Percentiles rank a stretch among this genome's conserved stretches.
phyloP scores from a whole-genome alignment of 2,888 invertebrate species.

The Ecliptopera silaceata region DNA sequence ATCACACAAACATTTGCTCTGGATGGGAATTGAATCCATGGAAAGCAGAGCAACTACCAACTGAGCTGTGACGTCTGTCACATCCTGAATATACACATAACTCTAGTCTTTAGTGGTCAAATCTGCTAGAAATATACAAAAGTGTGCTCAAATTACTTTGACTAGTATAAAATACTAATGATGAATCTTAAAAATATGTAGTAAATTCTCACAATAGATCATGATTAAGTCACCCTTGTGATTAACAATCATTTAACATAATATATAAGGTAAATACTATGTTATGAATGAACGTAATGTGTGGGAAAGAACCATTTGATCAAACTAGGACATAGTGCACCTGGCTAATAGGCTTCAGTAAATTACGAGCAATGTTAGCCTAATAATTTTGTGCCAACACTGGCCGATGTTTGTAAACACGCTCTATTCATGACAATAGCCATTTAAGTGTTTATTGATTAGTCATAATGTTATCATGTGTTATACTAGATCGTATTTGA shows the following conservation, averaged over 20 bases:
- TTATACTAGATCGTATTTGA: slow-evolving; percentile 7
- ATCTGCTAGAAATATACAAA: not conserved
- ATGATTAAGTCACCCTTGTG: not conserved
- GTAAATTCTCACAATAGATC: not conserved
- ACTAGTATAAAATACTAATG: not conserved
- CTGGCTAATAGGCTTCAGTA: slow-evolving; percentile 6
- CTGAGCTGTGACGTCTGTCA: too few relatives aligned
- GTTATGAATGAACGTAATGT: slow-evolving; percentile 4
- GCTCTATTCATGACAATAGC: slow-evolving; percentile 17
- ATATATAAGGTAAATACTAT: not conserved
- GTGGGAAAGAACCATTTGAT: slow-evolving; percentile 4
- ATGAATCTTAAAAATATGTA: not conserved
- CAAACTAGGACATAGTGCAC: not conserved
- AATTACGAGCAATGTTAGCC: slow-evolving; percentile 14
- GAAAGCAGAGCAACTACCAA: too few relatives aligned
- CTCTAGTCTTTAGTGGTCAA: too few relatives aligned
- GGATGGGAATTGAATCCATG: too few relatives aligned
- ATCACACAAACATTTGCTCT: too few relatives aligned
- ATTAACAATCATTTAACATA: not conserved
- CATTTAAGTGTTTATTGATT: slow-evolving; percentile 13
- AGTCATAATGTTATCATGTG: slow-evolving; percentile 14
- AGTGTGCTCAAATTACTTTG: too few relatives aligned
- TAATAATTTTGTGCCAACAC: slow-evolving; percentile 11
- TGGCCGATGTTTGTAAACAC: slow-evolving; percentile 18
- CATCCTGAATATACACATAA: too few relatives aligned